Evolutionary conservation across 2,797 vertebrate species (phyloP), one percentile per base, ranked within the genome.

Genomic region (Pseudochaenichthys georgianus): DNA sequence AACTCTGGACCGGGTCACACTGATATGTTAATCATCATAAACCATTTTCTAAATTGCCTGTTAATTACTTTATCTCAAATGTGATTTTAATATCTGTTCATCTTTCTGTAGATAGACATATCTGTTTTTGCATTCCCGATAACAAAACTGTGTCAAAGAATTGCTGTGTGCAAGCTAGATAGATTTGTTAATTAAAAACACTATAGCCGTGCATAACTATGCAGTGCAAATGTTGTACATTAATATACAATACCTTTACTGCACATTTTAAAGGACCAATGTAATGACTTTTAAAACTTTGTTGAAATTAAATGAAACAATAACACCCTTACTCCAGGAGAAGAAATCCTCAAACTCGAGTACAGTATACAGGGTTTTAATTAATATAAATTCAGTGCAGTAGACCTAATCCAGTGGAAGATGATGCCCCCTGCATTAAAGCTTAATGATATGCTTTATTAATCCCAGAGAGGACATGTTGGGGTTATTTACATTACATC

Each of bases 1-100:
- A 76, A 70, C 60, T 73, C n/a, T 59, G 60, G 64, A 69, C 51
- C 13, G 28, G 48, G 64, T 82, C 62, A 75, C 60, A n/a, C 28
- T 31, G 52, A 34, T 73, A 3, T 3, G 34, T 64, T 78, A 64
- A 81, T 76, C 58, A 73, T 63, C 64, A 57, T 65, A 52, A 78
- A 82, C 42, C 13, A 16, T 79, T 67, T 82, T 70, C 47, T n/a
- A 64, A 55, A 57, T 64, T 50, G 7, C 12, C 12, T 53, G 2
- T 57, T 58, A 51, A 42, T 60, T 38, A 41, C 61, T 58, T 62
- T 38, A 70, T 66, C 17, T 11, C 13, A 45, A 31, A 62, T 64
- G 13, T 42, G 54, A 23, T 16, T 64, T 38, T 38, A 38, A 57
- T 63, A 45, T 74, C 13, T 16, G 4, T 52, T 63, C 4, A 68